Conservation (phyloP, 2,888 invertebrate genomes). For the Agonopterix subpropinquella region DNA sequence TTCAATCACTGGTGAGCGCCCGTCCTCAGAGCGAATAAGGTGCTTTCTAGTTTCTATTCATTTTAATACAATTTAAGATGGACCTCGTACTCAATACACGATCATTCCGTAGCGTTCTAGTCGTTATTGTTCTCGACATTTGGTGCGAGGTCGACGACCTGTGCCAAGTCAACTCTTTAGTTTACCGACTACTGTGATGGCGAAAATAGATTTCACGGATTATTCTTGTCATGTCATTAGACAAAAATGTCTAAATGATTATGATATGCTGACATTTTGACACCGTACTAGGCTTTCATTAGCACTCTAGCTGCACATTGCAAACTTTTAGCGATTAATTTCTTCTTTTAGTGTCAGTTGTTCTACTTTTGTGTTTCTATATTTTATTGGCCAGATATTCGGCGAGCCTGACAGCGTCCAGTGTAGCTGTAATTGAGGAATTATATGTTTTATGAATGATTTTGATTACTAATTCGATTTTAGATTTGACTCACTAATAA, state of each 20-base stretch:
- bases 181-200: conserved; percentile 38
- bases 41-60: conserved; percentile 28
- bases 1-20: conserved; percentile 15
- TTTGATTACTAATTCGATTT: too few relatives aligned
- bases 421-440: too few relatives aligned
- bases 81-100: conserved; percentile 27
- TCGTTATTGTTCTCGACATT: conserved; percentile 66
- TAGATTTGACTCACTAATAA: too few relatives aligned
- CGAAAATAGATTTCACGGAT: conserved; percentile 25
- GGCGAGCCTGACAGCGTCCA: too few relatives aligned
- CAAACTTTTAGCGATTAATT: too few relatives aligned
- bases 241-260: conserved; percentile 6
- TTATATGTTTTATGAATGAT: too few relatives aligned
- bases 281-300: too few relatives aligned
- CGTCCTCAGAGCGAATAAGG: conserved; percentile 12
- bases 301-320: too few relatives aligned
- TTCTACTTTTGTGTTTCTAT: too few relatives aligned
- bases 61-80: conserved; percentile 34
- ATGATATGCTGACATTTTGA: background rate
- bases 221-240: conserved; percentile 20
- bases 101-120: conserved; percentile 44
- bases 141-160: conserved; percentile 57
- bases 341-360: too few relatives aligned
- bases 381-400: too few relatives aligned
- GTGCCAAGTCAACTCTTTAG: conserved; percentile 47